Percentiles rank a stretch among this genome's conserved stretches.
Conservation (phyloP, 2,888 invertebrate species). For the Morpho achilles region DNA sequence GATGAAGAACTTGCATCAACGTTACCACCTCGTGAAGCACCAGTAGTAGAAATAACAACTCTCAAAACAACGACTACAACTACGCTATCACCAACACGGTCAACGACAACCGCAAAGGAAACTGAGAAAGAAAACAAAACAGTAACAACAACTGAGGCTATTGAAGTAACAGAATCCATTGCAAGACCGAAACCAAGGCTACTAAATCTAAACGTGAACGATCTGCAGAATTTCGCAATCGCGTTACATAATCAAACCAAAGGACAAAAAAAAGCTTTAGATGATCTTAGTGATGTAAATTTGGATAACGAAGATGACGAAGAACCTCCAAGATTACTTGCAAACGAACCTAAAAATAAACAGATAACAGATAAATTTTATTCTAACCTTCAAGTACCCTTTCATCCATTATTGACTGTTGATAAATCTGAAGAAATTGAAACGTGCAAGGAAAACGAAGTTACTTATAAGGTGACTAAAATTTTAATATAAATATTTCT, state of each 20-base stretch:
- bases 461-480: slow-evolving; percentile 67
- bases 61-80: slow-evolving; percentile 25
- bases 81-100: slow-evolving; percentile 30
- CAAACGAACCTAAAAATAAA: slow-evolving; percentile 39
- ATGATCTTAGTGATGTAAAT: slow-evolving; percentile 88
- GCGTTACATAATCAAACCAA: slow-evolving; percentile 62
- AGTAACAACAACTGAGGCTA: slow-evolving; percentile 30
- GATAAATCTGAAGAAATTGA: slow-evolving; percentile 57
- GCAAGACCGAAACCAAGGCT: slow-evolving; percentile 54
- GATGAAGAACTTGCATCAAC: slow-evolving; percentile 47
- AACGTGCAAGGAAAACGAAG: slow-evolving; percentile 68
- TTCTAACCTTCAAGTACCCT: slow-evolving; percentile 61
- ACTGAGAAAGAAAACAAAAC: slow-evolving; percentile 34
- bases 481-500: neutral
- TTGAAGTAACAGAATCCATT: slow-evolving; percentile 36
- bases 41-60: slow-evolving; percentile 24
- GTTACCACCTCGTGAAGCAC: slow-evolving; percentile 26
- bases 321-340: slow-evolving; percentile 41
- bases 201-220: slow-evolving; percentile 64
- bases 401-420: slow-evolving; percentile 49
- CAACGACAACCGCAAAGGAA: slow-evolving; percentile 34
- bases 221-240: slow-evolving; percentile 64
- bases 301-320: slow-evolving; percentile 83
- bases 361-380: slow-evolving; percentile 63
- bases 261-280: slow-evolving; percentile 47